A percentile compares a stretch with the other conserved stretches of the same genome.
These are phyloP conservation scores for Margarornis squamiger DNA, from an alignment of 2,797 vertebrate genomes.

Conservation along the genomic window DNA sequence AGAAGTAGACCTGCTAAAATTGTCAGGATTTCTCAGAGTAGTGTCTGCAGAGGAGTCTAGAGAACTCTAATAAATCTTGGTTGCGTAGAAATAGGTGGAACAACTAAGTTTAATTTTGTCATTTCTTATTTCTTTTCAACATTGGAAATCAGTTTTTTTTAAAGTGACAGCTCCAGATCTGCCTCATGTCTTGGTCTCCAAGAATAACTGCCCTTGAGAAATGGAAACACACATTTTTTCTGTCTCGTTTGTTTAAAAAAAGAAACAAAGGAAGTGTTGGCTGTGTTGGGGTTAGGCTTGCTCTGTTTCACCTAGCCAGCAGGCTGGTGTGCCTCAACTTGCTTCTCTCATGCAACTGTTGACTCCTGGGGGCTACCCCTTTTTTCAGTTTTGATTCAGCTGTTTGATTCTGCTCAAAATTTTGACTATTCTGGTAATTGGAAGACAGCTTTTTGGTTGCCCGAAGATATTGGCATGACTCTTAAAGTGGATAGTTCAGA, in stretches of 20 bases:
- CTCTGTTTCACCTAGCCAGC: background rate
- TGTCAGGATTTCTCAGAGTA: background rate
- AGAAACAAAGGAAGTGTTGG: background rate
- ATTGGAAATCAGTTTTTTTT: background rate
- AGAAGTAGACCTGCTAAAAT: background rate
- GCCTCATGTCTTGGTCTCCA: background rate
- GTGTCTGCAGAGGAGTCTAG: background rate
- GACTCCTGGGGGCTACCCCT: accelerated
- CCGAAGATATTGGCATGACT: background rate
- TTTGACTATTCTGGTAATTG: background rate
- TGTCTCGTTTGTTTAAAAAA: background rate
- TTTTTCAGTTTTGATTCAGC: background rate
- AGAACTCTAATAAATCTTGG: background rate
- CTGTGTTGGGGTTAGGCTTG: background rate
- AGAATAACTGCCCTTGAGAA: background rate
- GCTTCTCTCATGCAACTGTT: background rate
- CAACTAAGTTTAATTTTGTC: background rate
- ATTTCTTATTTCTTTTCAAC: background rate
- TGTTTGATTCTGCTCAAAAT: background rate
- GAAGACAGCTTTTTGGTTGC: background rate
- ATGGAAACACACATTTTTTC: background rate
- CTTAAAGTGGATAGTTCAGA: background rate
- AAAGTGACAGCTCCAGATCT: background rate
- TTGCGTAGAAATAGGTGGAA: background rate
- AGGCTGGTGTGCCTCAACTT: background rate